Evolutionary conservation across 2,888 invertebrate genomes (phyloP).

Genomic region (Chrysolina haemoptera): DNA sequence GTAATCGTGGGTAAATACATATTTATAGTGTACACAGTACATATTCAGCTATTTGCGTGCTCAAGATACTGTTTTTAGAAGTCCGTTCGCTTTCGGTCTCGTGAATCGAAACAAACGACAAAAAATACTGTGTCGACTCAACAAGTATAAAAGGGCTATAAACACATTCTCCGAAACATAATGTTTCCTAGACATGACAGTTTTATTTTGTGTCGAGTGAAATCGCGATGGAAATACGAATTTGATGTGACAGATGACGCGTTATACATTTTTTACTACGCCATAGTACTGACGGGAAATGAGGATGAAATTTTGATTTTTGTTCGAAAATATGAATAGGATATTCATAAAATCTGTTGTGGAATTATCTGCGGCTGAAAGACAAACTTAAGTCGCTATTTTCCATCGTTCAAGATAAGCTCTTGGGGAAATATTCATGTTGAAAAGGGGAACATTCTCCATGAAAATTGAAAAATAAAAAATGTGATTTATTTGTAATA

Average conservation of each 20-base stretch:
- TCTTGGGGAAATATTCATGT: no score
- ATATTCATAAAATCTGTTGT: no score
- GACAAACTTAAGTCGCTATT: no score
- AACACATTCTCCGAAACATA: neutral
- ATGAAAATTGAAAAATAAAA: no score
- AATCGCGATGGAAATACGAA: neutral
- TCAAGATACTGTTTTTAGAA: neutral
- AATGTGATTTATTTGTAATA: no score
- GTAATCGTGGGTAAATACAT: constrained; percentile 9
- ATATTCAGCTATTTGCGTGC: constrained; percentile 13
- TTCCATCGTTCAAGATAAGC: no score
- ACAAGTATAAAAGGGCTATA: neutral
- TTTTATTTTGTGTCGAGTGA: constrained; percentile 10
- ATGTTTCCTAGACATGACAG: constrained; percentile 15
- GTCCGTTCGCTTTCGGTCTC: neutral
- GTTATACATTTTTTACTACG: neutral
- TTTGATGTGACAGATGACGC: neutral
- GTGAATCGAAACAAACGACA: constrained; percentile 7
- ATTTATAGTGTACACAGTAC: neutral
- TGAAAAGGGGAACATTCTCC: no score
- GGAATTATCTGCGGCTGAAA: no score
- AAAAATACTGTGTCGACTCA: constrained; percentile 3
- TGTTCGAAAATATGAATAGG: no score
- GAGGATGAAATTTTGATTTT: no score
- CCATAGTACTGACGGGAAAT: neutral